These are phyloP conservation scores for Manacus vitellinus DNA, from an alignment of 2,113 vertebrate genomes.

Conservation along the genomic window DNA sequence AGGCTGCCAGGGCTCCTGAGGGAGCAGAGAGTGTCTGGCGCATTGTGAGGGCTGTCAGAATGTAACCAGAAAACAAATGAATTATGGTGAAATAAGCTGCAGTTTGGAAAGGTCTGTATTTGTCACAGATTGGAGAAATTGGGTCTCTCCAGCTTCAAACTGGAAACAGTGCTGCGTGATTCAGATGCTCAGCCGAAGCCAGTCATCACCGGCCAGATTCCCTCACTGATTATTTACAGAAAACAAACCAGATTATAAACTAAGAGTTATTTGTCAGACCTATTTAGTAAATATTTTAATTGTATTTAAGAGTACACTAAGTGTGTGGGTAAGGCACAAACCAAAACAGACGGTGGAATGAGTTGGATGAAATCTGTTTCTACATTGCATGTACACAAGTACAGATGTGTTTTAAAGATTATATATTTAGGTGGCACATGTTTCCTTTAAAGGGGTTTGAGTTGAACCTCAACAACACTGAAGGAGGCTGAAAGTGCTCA, in stretches of 20 bases:
- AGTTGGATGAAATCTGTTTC: not conserved
- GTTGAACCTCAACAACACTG: not conserved
- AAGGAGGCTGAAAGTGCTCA: not conserved
- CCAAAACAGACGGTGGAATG: not conserved
- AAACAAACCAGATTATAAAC: slow-evolving; percentile 21
- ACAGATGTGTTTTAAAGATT: not conserved
- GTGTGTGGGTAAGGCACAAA: not conserved
- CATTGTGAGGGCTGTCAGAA: not conserved
- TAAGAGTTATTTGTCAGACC: not conserved
- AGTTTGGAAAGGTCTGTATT: not conserved
- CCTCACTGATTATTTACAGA: not conserved
- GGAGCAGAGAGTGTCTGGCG: not conserved
- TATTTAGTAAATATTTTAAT: slow-evolving; percentile 33
- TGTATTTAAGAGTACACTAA: not conserved
- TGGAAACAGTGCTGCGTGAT: not conserved
- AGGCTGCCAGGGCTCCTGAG: not conserved
- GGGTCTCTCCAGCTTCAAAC: not conserved
- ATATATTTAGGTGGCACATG: not conserved
- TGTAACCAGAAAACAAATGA: not conserved
- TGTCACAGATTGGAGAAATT: not conserved
- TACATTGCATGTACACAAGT: rapidly evolving
- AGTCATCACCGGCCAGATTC: not conserved
- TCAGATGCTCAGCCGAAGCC: slow-evolving; percentile 1
- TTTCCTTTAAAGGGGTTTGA: not conserved
- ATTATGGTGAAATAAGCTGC: not conserved